Percentiles rank a stretch among this genome's conserved stretches.
These are phyloP conservation scores for Caranx ignobilis DNA, from an alignment of 2,113 vertebrate genomes.

Conservation along the genomic window DNA sequence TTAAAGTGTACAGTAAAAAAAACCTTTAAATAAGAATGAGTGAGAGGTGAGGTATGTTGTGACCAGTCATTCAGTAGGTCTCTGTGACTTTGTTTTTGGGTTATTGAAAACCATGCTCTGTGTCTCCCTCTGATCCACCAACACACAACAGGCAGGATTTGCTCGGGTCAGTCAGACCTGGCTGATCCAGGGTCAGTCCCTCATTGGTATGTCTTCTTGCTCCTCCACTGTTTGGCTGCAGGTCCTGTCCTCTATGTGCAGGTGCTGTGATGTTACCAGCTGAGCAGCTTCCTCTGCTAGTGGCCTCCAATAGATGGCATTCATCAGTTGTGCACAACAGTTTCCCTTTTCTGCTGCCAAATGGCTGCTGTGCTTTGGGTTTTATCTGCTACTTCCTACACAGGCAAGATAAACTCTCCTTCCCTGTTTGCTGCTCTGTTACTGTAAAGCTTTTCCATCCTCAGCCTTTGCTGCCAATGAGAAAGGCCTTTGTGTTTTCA, in stretches of 20 bases:
- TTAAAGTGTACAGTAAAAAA: too few species aligned
- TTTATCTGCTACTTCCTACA: conserved; percentile 78
- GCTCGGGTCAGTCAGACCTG: not conserved
- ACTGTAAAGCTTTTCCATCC: not conserved
- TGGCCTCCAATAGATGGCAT: conserved; percentile 78
- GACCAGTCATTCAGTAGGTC: too few species aligned
- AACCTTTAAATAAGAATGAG: too few species aligned
- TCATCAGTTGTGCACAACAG: conserved; percentile 71
- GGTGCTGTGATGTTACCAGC: conserved; percentile 79
- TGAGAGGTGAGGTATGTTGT: too few species aligned
- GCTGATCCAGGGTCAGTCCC: conserved; percentile 13
- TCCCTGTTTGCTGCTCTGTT: not conserved
- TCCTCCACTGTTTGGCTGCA: conserved; percentile 14
- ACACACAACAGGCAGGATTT: conserved; percentile 20
- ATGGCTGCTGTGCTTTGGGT: conserved; percentile 84
- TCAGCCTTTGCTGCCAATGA: not conserved
- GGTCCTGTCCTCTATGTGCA: conserved; percentile 47
- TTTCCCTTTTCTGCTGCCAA: conserved; percentile 83
- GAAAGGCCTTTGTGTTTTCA: not conserved
- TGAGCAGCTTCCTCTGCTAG: conserved; percentile 71
- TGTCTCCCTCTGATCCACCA: not conserved
- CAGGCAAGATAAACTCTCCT: conserved; percentile 55
- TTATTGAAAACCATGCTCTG: not conserved
- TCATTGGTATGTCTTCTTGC: conserved; percentile 33
- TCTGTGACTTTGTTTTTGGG: too few species aligned